Base-by-base conservation (phyloP, 23 tunicate species). In the Halocynthia roretzi region DNA sequence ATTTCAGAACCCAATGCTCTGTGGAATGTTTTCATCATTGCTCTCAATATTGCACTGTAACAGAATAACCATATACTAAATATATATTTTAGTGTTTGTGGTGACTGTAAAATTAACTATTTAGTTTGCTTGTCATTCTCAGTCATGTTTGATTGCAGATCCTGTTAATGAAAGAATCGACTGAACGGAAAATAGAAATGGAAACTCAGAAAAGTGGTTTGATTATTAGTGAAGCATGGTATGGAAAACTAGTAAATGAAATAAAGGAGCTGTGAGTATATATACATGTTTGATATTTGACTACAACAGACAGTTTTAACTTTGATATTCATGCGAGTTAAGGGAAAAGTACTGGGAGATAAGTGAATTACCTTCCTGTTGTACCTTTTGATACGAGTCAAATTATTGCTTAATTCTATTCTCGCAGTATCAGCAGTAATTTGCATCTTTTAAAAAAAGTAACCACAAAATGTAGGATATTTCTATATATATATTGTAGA, bases 161-260 rank as follows among this genome's bases (percentile, higher is more conserved):
- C 11, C 71, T 58, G 31, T 87, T 92, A 83, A 92, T 92, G 98
- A 71, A 76, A 65, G 77, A 92, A 56, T 80, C 92, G 8, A 80
- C 79, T 5, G 75, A 82, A 31, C 87, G 98, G 0, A 92, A 86
- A 78, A 68, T 82, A 12, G 82, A 81, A 18, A 21, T 44, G 18
- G 98, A 92, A 61, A 82, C 80, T 15, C 64, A 79, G 2, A 86
- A 74, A 67, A 15, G 63, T 57, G 98, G 98, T 7, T 74, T 92
- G 44, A 56, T 92, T 2, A 92, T 92, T 17, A 71, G 72, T 6
- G 93, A 92, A 66, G 98, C 98, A 10, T 78, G 87, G 87, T 92
- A 92, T 77, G 98, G 98, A 61, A 57, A 90, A 8, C 79, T 92
- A 48, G 85, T 92, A 10, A 51, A 20, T 14, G 22, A 74, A 8